phyloP scores from a whole-genome alignment of 2,797 vertebrate species.

The Stomatorhinus walkeri region DNA sequence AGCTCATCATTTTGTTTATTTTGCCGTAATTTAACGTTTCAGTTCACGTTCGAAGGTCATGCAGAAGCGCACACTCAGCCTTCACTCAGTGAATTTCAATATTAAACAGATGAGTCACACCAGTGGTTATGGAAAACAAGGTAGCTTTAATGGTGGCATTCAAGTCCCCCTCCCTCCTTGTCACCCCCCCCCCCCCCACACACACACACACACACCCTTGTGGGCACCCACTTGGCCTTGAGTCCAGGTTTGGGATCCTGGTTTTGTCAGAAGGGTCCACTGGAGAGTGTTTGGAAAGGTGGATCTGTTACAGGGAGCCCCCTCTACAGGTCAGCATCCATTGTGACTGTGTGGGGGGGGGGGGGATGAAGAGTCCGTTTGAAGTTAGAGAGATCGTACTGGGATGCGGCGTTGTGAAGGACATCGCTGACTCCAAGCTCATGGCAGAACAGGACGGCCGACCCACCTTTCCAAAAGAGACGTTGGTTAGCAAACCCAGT shows the following conservation, averaged over 20 bases:
- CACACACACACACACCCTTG: neutral
- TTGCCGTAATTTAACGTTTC: neutral
- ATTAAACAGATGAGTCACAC: slow-evolving; percentile 14
- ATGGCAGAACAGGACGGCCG: slow-evolving; percentile 42
- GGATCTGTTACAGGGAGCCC: slow-evolving; percentile 36
- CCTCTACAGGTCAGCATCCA: slow-evolving; percentile 24
- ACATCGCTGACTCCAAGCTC: slow-evolving; percentile 42
- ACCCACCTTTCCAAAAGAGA: slow-evolving; percentile 32
- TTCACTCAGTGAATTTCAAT: neutral
- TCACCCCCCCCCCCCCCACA: neutral
- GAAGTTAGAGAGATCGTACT: slow-evolving; percentile 62
- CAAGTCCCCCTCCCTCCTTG: neutral
- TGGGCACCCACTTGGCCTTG: neutral
- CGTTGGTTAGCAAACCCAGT: slow-evolving; percentile 35
- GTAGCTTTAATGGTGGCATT: slow-evolving; percentile 4
- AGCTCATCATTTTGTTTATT: neutral
- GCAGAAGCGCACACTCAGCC: neutral
- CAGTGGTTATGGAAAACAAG: slow-evolving; percentile 2
- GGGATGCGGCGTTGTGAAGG: slow-evolving; percentile 45
- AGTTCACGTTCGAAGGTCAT: neutral
- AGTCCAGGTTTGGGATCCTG: neutral
- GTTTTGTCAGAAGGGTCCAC: slow-evolving; percentile 29
- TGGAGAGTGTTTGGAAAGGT: slow-evolving; percentile 29
- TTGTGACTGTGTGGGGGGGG: slow-evolving; percentile 27
- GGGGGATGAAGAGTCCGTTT: slow-evolving; percentile 38